Base-by-base conservation (phyloP, 2,888 invertebrate genomes). In the Terebella lapidaria region DNA sequence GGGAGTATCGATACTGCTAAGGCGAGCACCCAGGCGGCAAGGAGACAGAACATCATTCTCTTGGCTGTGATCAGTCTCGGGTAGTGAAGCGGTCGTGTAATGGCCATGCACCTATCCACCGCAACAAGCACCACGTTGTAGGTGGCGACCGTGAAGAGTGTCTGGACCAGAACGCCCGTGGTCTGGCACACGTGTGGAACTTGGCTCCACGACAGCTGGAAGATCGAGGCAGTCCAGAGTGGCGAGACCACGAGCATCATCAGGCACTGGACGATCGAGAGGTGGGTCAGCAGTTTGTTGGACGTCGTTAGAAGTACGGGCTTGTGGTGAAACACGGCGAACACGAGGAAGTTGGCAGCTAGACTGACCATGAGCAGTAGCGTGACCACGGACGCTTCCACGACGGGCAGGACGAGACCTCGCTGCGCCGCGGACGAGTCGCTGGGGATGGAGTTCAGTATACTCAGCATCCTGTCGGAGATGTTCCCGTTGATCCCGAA, bases 281-380 rank as follows among this genome's bases (percentile, higher is more conserved):
- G 75, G 73, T 85, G 88, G 75, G 88, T 70, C 22, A 84, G 82
- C 70, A 84, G 83, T 69, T 83, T 86, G 84, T 90, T 90, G 62
- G 90, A 89, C 71, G 89, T 86, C 68, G 89, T 89, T 73, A 90
- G 84, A 54, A 90, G 83, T 54, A 87, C 86, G 56, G 89, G 87
- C 69, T 88, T 84, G 71, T 87, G 84, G 77, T 87, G 86, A 81
- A 90, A 90, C 54, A 90, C 87, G 69, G 89, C 81, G 69, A 90
- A 83, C 60, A 90, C 87, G 69, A 88, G 84, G 54, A 85, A 85
- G 77, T 90, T 90, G 72, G 88, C 87, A 61, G 87, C 84, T 59
- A 89, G 84, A 60, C 89, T 88, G 69, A 55, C 49, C 27, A 57
- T 26, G 53, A 59, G 56, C 25, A 59, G 52, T 26, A 58, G 47